Conservation (phyloP, 1,140 invertebrate species). For the Drosophila kanapiae region DNA sequence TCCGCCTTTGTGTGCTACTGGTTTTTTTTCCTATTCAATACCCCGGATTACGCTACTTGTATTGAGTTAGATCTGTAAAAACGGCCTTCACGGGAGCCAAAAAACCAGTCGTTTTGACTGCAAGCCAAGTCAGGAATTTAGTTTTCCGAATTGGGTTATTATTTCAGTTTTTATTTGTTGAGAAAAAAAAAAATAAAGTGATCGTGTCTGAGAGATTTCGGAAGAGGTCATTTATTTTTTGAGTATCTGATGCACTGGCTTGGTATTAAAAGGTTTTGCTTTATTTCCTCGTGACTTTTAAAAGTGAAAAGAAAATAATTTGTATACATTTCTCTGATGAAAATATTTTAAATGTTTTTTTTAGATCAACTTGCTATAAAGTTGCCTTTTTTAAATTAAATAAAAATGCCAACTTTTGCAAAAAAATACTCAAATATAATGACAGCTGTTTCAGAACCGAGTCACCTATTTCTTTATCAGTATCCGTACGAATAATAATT, state of each 20-base stretch:
- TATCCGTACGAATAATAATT: too few species aligned
- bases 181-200: slow-evolving; percentile 9
- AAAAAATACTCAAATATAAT: too few species aligned
- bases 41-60: slow-evolving; percentile 66
- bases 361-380: too few species aligned
- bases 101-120: slow-evolving; percentile 4
- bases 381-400: too few species aligned
- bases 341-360: too few species aligned
- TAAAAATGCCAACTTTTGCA: too few species aligned
- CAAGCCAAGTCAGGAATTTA: slow-evolving; percentile 22
- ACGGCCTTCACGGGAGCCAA: slow-evolving; percentile 29
- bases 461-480: too few species aligned
- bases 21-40: slow-evolving; percentile 57
- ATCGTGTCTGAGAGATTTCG: background rate
- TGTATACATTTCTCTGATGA: background rate
- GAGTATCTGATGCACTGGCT: background rate
- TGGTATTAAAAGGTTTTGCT: too few species aligned
- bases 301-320: background rate
- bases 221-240: slow-evolving; percentile 7
- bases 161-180: background rate
- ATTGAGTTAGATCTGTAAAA: slow-evolving; percentile 25
- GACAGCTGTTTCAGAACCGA: too few species aligned
- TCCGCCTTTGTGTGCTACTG: slow-evolving; percentile 62
- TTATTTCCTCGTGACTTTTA: background rate
- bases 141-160: slow-evolving; percentile 1